phyloP scores from a whole-genome alignment of 2,888 invertebrate species.

The Apotomis turbidana region DNA sequence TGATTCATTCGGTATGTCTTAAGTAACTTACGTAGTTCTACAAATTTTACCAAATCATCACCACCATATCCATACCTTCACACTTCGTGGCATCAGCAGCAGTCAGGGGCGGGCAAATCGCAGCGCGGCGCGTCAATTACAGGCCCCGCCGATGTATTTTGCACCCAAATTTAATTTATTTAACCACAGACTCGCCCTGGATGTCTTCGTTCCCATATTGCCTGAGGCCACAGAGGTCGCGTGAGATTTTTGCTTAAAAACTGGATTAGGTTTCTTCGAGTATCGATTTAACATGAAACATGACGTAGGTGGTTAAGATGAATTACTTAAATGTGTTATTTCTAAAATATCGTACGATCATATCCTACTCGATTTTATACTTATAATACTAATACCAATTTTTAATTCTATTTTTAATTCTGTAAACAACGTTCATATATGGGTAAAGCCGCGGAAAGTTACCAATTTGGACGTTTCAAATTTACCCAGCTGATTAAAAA shows the following conservation, averaged over 20 bases:
- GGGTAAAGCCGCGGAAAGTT: no score
- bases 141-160: slow-evolving; percentile 62
- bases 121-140: slow-evolving; percentile 60
- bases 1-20: no score
- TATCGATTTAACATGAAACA: not conserved
- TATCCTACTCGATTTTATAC: no score
- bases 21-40: no score
- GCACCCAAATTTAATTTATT: slow-evolving; percentile 71
- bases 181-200: slow-evolving; percentile 52
- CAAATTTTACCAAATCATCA: not conserved
- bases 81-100: slow-evolving; percentile 10
- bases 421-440: no score
- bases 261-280: slow-evolving; percentile 18
- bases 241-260: slow-evolving; percentile 23
- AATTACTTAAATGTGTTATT: not conserved
- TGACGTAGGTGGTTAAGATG: slow-evolving; percentile 1
- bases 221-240: slow-evolving; percentile 28
- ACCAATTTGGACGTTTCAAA: no score
- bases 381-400: no score
- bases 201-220: slow-evolving; percentile 40
- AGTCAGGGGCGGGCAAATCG: slow-evolving; percentile 35
- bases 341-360: not conserved
- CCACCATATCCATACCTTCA: not conserved
- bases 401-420: no score
- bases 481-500: no score